phyloP scores from a whole-genome alignment of 2,888 invertebrate species.

The Pandemis cinnamomeana region DNA sequence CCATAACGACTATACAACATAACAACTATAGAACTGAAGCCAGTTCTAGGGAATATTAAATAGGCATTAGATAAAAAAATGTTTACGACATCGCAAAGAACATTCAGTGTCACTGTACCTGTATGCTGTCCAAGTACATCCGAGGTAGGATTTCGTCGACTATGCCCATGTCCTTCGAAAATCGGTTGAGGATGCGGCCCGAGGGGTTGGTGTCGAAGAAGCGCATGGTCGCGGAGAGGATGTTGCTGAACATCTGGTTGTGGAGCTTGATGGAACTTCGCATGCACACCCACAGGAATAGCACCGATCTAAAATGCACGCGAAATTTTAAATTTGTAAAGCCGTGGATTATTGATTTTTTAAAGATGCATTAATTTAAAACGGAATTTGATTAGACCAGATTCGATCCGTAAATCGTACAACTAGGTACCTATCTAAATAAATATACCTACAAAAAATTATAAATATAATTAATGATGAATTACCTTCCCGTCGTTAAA shows the following conservation, averaged over 20 bases:
- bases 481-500: constrained; percentile 83
- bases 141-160: constrained; percentile 89
- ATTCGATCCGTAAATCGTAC: too few relatives aligned
- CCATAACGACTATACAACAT: too few relatives aligned
- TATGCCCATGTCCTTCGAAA: constrained; percentile 93
- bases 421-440: background rate
- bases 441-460: background rate
- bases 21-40: too few relatives aligned
- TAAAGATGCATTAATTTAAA: background rate
- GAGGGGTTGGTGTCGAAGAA: constrained; percentile 95
- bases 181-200: constrained; percentile 92
- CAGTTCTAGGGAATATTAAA: background rate
- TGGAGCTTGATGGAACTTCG: constrained; percentile 90
- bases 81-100: background rate
- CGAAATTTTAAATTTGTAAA: background rate
- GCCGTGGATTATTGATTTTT: background rate
- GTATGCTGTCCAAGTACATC: constrained; percentile 87
- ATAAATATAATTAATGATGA: background rate
- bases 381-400: background rate
- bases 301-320: constrained; percentile 80
- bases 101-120: constrained; percentile 61
- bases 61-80: too few relatives aligned
- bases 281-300: constrained; percentile 90
- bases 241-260: constrained; percentile 90
- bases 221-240: constrained; percentile 90